These are phyloP conservation scores for Callionymus lyra DNA, from an alignment of 2,113 vertebrate genomes.

Conservation along the genomic window DNA sequence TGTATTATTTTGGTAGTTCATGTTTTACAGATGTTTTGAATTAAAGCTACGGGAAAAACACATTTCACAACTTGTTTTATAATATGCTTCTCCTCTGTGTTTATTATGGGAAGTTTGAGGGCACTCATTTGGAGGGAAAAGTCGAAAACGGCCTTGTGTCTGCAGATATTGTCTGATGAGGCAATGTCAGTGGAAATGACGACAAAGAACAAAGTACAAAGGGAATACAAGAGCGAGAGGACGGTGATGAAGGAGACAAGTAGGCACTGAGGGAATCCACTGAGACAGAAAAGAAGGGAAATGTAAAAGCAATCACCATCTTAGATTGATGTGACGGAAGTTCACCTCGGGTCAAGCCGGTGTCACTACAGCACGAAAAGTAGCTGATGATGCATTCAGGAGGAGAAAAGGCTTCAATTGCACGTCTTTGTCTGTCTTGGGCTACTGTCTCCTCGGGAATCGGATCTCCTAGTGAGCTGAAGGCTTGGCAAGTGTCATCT, in stretches of 20 bases:
- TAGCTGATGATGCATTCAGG: conserved; percentile 48
- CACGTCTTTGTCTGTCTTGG: conserved; percentile 14
- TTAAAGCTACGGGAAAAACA: too few species aligned
- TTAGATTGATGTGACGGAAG: conserved; percentile 40
- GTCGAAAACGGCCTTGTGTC: too few species aligned
- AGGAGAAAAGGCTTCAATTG: conserved; percentile 25
- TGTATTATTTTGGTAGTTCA: too few species aligned
- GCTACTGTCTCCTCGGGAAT: conserved; percentile 20
- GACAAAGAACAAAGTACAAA: too few species aligned
- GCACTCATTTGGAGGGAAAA: too few species aligned
- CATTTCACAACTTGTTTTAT: too few species aligned
- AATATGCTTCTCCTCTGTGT: too few species aligned
- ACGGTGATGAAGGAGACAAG: conserved; percentile 12
- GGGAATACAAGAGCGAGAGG: not conserved
- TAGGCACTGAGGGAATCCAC: conserved; percentile 6
- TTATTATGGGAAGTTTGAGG: too few species aligned
- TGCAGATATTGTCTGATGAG: too few species aligned
- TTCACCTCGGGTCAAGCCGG: conserved; percentile 32
- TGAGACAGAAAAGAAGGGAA: conserved; percentile 42
- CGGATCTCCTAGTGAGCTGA: not conserved
- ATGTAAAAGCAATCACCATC: conserved; percentile 68
- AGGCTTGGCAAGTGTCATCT: conserved; percentile 11
- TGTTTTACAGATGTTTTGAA: too few species aligned
- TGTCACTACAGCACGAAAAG: conserved; percentile 45
- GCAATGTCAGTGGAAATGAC: too few species aligned